These are phyloP conservation scores for Herminia tarsipennalis DNA, from an alignment of 2,888 invertebrate genomes.

Conservation along the genomic window DNA sequence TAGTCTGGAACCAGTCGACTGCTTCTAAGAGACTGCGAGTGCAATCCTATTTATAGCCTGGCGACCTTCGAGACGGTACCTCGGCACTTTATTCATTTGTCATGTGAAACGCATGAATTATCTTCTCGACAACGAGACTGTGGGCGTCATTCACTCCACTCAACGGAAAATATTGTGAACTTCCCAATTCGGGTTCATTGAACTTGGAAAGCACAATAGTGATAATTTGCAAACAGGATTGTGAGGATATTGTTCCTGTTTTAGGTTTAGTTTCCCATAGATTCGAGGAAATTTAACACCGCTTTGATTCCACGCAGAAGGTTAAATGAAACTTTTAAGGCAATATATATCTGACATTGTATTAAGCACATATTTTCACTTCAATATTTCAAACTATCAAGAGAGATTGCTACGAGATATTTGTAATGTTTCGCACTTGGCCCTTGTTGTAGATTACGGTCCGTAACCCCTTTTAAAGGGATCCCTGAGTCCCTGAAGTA, in stretches of 20 bases:
- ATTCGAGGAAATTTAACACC: slow-evolving; percentile 5
- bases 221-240: slow-evolving; percentile 22
- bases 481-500: no score
- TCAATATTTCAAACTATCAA: no score
- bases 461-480: no score
- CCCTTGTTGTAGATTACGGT: no score
- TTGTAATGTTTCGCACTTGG: no score
- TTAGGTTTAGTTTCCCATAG: background rate
- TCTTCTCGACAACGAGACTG: slow-evolving; percentile 32
- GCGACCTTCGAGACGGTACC: slow-evolving; percentile 38
- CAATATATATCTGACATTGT: no score
- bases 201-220: slow-evolving; percentile 23
- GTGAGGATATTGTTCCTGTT: slow-evolving; percentile 28
- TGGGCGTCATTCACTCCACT: slow-evolving; percentile 46
- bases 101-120: slow-evolving; percentile 44
- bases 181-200: slow-evolving; percentile 24
- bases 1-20: slow-evolving; percentile 16
- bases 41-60: slow-evolving; percentile 48
- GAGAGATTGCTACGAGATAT: no score
- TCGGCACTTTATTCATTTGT: slow-evolving; percentile 40
- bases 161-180: slow-evolving; percentile 30
- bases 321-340: no score
- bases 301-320: no score
- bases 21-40: slow-evolving; percentile 20
- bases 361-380: no score